These are phyloP conservation scores for Gymnarchus niloticus DNA, from an alignment of 2,113 vertebrate species.

Conservation along the genomic window DNA sequence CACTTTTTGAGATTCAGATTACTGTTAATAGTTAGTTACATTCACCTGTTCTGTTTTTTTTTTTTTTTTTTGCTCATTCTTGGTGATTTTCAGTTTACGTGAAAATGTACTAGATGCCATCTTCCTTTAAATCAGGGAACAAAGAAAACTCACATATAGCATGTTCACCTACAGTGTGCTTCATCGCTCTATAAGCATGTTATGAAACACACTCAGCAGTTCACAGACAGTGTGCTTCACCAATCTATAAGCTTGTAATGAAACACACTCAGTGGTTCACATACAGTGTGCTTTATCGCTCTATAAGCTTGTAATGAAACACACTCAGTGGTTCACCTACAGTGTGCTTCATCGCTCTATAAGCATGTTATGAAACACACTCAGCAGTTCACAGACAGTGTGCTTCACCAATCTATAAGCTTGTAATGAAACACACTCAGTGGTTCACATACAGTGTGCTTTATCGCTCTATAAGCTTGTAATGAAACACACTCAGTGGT, in stretches of 20 bases:
- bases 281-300: background rate
- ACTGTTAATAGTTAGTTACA: constrained; percentile 72
- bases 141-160: background rate
- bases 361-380: background rate
- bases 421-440: background rate
- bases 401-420: background rate
- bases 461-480: too few species aligned
- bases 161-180: background rate
- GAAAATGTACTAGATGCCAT: constrained; percentile 50
- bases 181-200: background rate
- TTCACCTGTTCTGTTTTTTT: constrained; percentile 46
- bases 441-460: too few species aligned
- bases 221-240: background rate
- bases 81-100: constrained; percentile 65
- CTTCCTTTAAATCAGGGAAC: background rate
- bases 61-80: constrained; percentile 57
- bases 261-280: background rate
- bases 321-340: background rate
- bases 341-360: background rate
- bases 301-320: background rate
- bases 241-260: background rate
- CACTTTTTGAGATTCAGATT: constrained; percentile 67
- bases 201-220: background rate
- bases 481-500: too few species aligned
- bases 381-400: background rate